Evolutionary conservation across 2,888 invertebrate species (phyloP), one percentile per base, ranked within the genome.

Genomic region (Acronicta psi): DNA sequence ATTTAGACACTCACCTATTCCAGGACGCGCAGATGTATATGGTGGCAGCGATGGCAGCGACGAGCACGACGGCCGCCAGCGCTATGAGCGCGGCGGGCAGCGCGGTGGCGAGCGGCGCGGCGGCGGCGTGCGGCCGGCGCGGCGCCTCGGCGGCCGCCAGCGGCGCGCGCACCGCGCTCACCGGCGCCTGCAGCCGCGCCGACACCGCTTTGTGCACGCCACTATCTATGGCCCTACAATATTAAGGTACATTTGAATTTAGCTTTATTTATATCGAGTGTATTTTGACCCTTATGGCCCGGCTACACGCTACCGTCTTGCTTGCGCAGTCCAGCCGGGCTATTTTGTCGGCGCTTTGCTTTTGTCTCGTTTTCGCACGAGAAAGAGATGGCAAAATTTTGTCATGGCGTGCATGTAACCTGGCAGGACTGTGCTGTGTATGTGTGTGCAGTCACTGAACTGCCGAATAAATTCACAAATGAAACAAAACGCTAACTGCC

Each of bases 11-110:
- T 93, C 87, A 98, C 98, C 97, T 97, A 54, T 98, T 97, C 98
- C 98, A 99, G 1, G 98, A 98, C 51, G 98, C 96, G 87, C 98
- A 98, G 62, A 99, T 98, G 84, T 99, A 98, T 50, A 98, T 96
- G 45, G 99, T 98, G 7, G 98, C 99, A 49, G 97, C 97, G 11
- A 97, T 95, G 9, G 98, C 98, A 9, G 98, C 95, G 1, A 99
- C 95, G 37, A 98, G 95, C 61, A 99, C 98, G n/a, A 99, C 96
- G 54, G 97, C 96, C 0, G 98, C 98, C 1, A 99, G 95, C 13
- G 98, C 97, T 66, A 99, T 97, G 25, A 99, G 94, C 0, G 98
- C 98, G 72, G 98, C 98, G 16, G 98, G 98, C 74, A 98, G 97
- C 9, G 98, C 97, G 62, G 97, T 96, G 73, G 90, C 86, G 0